phyloP scores from a whole-genome alignment of 2,797 vertebrate species.

The Cossypha niveicapilla region DNA sequence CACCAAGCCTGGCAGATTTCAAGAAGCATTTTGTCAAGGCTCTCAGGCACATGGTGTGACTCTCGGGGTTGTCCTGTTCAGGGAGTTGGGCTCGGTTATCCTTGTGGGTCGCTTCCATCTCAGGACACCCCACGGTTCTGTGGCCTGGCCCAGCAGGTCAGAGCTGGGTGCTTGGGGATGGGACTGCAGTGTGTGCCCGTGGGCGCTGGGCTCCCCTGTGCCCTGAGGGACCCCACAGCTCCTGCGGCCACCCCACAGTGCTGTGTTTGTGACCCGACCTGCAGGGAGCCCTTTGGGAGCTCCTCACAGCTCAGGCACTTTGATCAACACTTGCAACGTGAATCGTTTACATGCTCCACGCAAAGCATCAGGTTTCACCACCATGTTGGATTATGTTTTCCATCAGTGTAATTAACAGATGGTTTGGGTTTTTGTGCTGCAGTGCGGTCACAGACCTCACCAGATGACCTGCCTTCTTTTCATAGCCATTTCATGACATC shows the following conservation, averaged over 20 bases:
- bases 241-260: fast-evolving
- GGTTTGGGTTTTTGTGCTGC: neutral
- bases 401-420: neutral
- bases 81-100: neutral
- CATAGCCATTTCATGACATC: neutral
- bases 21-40: neutral
- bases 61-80: neutral
- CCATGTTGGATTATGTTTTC: neutral
- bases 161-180: neutral
- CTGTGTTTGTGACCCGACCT: fast-evolving
- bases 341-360: neutral
- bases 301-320: fast-evolving
- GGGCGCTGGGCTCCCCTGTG: fast-evolving
- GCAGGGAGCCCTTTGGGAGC: neutral
- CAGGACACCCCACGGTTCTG: fast-evolving
- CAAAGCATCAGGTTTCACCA: neutral
- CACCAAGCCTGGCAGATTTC: neutral
- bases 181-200: fast-evolving
- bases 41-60: neutral
- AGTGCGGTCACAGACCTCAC: neutral
- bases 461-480: neutral
- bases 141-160: neutral
- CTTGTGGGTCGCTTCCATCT: neutral
- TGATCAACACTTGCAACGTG: fast-evolving
- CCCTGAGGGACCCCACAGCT: fast-evolving